Evolutionary conservation across 1,140 invertebrate species (phyloP), one percentile per base, ranked within the genome.

Genomic region (Drosophila cardini): DNA sequence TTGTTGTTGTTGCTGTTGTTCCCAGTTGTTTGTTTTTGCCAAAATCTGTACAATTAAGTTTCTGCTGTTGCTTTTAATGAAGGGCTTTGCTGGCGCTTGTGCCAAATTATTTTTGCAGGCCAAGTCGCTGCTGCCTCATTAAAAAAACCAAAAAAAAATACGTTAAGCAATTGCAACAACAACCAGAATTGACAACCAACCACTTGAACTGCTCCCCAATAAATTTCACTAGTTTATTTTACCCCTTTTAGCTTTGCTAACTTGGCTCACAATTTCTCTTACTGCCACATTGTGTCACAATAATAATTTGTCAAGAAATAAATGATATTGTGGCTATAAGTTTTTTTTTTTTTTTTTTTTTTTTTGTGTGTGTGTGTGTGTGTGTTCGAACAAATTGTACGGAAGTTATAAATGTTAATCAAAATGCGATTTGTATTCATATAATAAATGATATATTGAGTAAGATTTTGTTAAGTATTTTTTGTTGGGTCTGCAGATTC

Each of bases 1-100:
- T 67, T 74, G 73, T 74, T 78, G 62, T 48, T 75, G 74, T 63
- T 64, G 34, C 32, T 70, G 53, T 53, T 74, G 21, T 26, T 26
- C 21, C 38, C 15, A 56, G 48, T 60, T 67, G 42, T 57, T 62
- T 69, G 72, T 72, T 80, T 73, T 68, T 64, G 46, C 26, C 80
- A 79, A 80, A 83, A 89, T 86, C 82, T 76, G 65, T 69, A 83
- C 79, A 89, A 89, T 90, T 89, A 87, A 89, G 79, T 89, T 89
- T 89, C 82, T 58, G 75, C 82, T 75, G 64, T 72, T 42, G 72
- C 21, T 58, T 58, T 78, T 64, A 90, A 89, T 84, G 84, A 90
- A 90, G 84, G 80, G 84, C 65, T 58, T 67, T 11, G 43, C 55
- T 57, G 56, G 56, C 56, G 60, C 72, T 63, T 63, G 72, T 61